A percentile compares a stretch with the other conserved stretches of the same genome.
phyloP scores from a whole-genome alignment of 2,113 vertebrate species.

The Struthio camelus region DNA sequence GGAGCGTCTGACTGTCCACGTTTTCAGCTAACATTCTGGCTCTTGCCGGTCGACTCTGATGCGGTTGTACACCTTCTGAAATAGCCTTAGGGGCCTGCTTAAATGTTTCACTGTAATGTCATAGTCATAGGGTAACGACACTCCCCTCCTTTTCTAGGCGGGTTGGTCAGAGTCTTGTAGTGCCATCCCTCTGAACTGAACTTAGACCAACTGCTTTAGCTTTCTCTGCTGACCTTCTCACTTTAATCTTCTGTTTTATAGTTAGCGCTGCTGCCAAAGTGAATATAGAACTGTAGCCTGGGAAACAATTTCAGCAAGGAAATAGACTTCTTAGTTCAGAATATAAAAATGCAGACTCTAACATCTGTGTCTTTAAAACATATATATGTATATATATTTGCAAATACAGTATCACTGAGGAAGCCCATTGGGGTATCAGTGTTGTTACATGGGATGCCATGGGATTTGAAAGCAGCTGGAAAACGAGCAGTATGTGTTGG shows the following conservation, averaged over 20 bases:
- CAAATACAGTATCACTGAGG: background rate
- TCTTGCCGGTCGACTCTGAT: background rate
- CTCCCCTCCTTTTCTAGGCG: background rate
- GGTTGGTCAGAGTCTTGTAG: background rate
- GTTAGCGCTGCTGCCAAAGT: background rate
- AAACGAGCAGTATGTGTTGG: background rate
- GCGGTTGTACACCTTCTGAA: background rate
- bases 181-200: background rate
- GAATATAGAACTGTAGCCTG: background rate
- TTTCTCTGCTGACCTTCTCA: background rate
- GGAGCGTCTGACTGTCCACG: background rate
- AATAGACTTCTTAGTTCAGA: background rate
- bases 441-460: background rate
- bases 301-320: background rate
- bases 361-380: background rate
- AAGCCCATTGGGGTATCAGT: background rate
- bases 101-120: background rate
- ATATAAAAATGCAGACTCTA: background rate
- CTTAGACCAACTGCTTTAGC: background rate
- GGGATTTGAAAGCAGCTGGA: background rate
- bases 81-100: background rate
- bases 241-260: constrained; percentile 9
- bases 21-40: background rate
- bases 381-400: background rate
- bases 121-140: background rate